Evolutionary conservation across 1,140 invertebrate genomes (phyloP).

Genomic region (Nasonia longicornis): DNA sequence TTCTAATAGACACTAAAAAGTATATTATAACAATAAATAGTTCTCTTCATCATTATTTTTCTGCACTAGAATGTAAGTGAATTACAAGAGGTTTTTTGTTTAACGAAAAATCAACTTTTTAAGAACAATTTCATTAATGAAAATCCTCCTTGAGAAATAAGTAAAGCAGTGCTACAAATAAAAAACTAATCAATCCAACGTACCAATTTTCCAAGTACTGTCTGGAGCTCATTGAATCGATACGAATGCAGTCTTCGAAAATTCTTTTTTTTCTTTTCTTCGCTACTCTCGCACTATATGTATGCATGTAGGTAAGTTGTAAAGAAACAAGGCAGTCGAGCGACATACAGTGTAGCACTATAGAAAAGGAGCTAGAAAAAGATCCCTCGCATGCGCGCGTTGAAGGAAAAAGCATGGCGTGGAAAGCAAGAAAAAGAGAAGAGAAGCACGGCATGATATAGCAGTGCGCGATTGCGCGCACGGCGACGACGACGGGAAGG

Average conservation of each 20-base stretch:
- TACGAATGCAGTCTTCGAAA: constrained; percentile 2
- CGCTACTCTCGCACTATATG: neutral
- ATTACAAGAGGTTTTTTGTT: too few relatives aligned
- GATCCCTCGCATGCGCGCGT: neutral
- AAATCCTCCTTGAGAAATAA: too few relatives aligned
- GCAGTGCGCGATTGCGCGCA: neutral
- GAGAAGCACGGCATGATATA: neutral
- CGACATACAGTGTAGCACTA: neutral
- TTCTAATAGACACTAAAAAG: too few relatives aligned
- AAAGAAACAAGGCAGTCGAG: constrained; percentile 10
- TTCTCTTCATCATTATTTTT: too few relatives aligned
- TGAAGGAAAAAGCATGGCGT: neutral
- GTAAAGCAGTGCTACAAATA: neutral
- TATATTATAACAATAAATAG: too few relatives aligned
- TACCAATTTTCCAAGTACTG: too few relatives aligned
- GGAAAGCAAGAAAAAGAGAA: neutral
- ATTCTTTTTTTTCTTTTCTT: neutral
- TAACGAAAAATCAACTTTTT: too few relatives aligned
- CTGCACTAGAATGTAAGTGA: too few relatives aligned
- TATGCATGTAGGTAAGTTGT: neutral
- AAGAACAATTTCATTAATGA: too few relatives aligned
- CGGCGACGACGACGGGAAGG: constrained; percentile 8
- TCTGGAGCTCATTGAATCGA: too few relatives aligned
- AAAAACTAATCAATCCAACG: neutral
- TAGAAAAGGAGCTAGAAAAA: neutral